A percentile compares a stretch with the other conserved stretches of the same genome.
Conservation (phyloP, 2,888 invertebrate genomes). For the Seira ritae region DNA sequence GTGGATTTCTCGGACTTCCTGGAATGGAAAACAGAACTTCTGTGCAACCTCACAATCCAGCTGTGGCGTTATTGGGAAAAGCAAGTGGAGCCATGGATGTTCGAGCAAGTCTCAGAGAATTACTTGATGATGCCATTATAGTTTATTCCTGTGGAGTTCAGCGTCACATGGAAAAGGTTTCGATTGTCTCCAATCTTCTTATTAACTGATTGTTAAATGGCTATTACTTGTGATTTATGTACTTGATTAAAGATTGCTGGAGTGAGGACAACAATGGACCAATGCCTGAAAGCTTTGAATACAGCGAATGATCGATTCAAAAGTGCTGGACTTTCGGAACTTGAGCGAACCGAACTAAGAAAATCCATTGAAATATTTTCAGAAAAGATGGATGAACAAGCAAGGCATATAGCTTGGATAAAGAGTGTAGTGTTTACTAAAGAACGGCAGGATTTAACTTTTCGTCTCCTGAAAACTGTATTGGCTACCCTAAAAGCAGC, state of each 20-base stretch:
- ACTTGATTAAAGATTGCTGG: slow-evolving; percentile 56
- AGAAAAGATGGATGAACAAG: slow-evolving; percentile 79
- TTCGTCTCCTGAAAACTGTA: slow-evolving; percentile 80
- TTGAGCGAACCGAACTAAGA: slow-evolving; percentile 77
- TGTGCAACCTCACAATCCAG: slow-evolving; percentile 68
- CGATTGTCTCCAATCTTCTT: not conserved
- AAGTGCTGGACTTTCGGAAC: slow-evolving; percentile 36
- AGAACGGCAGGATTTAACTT: slow-evolving; percentile 80
- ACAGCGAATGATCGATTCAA: slow-evolving; percentile 78
- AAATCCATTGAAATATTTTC: slow-evolving; percentile 81
- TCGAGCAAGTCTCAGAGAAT: slow-evolving; percentile 75
- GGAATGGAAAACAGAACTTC: slow-evolving; percentile 60
- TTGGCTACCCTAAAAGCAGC: slow-evolving; percentile 79
- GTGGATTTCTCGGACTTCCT: slow-evolving; percentile 61
- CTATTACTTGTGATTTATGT: no score
- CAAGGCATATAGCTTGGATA: slow-evolving; percentile 84
- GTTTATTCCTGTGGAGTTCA: slow-evolving; percentile 83
- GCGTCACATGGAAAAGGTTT: slow-evolving; percentile 78
- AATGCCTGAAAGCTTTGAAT: slow-evolving; percentile 81
- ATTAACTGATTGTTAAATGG: no score
- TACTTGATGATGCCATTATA: slow-evolving; percentile 82
- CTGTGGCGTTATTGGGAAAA: slow-evolving; percentile 66
- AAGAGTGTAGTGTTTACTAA: slow-evolving; percentile 82
- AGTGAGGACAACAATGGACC: slow-evolving; percentile 80
- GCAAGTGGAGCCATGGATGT: slow-evolving; percentile 69